Evolutionary conservation across 2,113 vertebrate species (phyloP).

Genomic region (Mionectes macconnelli): DNA sequence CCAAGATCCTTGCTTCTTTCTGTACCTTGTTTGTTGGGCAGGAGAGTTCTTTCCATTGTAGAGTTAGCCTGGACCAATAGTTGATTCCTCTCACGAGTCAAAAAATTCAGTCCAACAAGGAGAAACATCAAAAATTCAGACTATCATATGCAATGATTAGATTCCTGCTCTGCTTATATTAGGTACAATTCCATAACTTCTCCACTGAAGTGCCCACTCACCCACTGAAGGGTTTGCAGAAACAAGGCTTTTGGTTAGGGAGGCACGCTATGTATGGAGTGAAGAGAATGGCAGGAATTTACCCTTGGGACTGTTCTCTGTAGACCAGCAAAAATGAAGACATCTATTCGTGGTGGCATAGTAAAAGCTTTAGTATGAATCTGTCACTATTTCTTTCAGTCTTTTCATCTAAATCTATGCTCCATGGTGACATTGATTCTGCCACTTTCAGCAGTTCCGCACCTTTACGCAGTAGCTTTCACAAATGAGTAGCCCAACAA

Average conservation of each 20-base stretch:
- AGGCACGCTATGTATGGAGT: neutral
- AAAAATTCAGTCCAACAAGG: neutral
- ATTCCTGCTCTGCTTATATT: neutral
- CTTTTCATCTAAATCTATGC: neutral
- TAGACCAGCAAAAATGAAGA: neutral
- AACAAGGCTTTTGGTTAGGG: neutral
- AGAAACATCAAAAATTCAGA: neutral
- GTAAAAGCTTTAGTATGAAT: neutral
- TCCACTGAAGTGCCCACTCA: neutral
- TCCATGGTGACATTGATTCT: neutral
- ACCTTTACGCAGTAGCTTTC: neutral
- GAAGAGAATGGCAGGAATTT: neutral
- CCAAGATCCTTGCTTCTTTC: neutral
- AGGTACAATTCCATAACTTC: neutral
- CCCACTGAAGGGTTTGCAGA: neutral
- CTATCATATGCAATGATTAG: too few species aligned
- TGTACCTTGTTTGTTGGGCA: accelerated
- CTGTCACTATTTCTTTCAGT: neutral
- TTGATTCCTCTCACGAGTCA: too few species aligned
- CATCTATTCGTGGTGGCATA: neutral
- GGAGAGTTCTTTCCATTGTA: neutral
- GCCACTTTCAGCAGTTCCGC: neutral
- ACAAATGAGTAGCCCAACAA: neutral
- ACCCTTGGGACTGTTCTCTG: neutral
- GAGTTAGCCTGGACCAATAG: neutral